phyloP scores from a whole-genome alignment of 2,888 invertebrate species.

The Cephus rjabovi region DNA sequence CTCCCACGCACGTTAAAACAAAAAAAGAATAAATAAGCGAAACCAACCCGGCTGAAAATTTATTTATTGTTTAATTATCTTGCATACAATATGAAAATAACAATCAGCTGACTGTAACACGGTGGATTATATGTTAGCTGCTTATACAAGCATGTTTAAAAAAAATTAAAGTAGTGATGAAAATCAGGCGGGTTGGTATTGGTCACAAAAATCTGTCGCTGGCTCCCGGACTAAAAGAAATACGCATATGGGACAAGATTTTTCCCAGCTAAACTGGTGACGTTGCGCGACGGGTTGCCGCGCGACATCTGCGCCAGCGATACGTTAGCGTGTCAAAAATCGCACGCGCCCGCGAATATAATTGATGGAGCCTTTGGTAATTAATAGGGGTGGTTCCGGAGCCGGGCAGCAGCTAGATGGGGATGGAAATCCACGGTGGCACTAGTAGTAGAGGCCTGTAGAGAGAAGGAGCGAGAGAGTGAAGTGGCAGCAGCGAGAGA shows the following conservation, averaged over 20 bases:
- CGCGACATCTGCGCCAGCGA: conserved; percentile 63
- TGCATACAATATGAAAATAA: too few relatives aligned
- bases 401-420: conserved; percentile 19
- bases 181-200: too few relatives aligned
- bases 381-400: conserved; percentile 54
- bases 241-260: conserved; percentile 27
- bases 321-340: conserved; percentile 65
- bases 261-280: conserved; percentile 25
- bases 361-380: conserved; percentile 64
- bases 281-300: conserved; percentile 29
- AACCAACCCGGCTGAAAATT: too few relatives aligned
- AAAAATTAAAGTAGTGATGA: too few relatives aligned
- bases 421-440: conserved; percentile 10
- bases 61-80: too few relatives aligned
- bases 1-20: too few relatives aligned
- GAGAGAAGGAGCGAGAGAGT: conserved; percentile 14
- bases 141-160: too few relatives aligned
- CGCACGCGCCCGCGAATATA: conserved; percentile 50
- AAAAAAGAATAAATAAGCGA: too few relatives aligned
- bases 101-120: too few relatives aligned
- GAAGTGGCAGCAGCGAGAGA: conserved; percentile 11
- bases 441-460: conserved; percentile 5
- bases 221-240: too few relatives aligned
- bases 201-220: too few relatives aligned
- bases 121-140: too few relatives aligned